Conservation (phyloP, 2,888 invertebrate genomes). For the Argynnis bischoffii region DNA sequence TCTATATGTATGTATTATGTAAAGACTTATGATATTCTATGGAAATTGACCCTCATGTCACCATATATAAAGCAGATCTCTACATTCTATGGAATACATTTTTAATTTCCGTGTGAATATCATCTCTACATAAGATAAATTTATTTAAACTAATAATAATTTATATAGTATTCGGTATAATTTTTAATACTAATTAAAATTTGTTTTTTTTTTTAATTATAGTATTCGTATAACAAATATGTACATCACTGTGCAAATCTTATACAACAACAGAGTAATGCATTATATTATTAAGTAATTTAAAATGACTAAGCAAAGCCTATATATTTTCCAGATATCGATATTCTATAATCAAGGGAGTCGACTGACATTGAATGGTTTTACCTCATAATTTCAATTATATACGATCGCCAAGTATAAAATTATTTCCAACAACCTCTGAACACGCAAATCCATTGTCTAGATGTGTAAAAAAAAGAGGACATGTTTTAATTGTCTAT, state of each 20-base stretch:
- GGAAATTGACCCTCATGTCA: no score
- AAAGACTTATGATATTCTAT: no score
- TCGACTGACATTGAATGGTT: conserved; percentile 30
- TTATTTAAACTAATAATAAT: no score
- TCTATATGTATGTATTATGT: no score
- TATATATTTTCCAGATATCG: conserved; percentile 5
- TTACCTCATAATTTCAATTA: conserved; percentile 30
- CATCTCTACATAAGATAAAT: no score
- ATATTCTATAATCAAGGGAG: conserved; percentile 13
- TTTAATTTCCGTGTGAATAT: no score
- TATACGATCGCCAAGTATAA: conserved; percentile 30
- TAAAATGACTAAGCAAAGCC: not conserved
- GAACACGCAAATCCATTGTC: conserved; percentile 50
- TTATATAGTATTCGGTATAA: no score
- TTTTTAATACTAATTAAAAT: no score
- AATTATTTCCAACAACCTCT: conserved; percentile 37
- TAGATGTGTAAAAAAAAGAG: conserved; percentile 45
- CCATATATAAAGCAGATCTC: no score
- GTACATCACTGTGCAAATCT: not conserved
- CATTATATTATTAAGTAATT: conserved; percentile 9
- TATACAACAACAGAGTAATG: not conserved
- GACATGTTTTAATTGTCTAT: conserved; percentile 49
- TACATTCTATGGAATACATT: no score
- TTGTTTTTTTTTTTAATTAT: no score
- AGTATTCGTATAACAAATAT: no score